Evolutionary conservation across 2,888 invertebrate species (phyloP).

Genomic region (Cepaea hortensis): DNA sequence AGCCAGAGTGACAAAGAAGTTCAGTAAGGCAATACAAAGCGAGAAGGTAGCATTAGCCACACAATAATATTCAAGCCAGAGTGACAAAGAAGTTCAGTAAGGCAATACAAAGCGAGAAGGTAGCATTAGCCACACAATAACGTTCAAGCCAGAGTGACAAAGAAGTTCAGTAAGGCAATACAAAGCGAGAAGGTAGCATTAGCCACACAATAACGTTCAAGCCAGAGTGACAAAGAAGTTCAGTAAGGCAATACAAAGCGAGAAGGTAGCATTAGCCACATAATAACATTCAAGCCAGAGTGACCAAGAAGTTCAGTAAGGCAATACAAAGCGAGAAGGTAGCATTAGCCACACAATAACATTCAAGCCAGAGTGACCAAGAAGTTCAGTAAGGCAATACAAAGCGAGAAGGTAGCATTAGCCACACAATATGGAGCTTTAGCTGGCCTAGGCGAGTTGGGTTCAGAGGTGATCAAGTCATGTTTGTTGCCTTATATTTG

Average conservation of each 20-base stretch:
- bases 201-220: conserved; percentile 94
- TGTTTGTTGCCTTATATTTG: conserved; percentile 89
- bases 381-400: conserved; percentile 83
- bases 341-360: conserved; percentile 91
- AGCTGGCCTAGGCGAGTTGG: conserved; percentile 82
- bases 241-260: conserved; percentile 85
- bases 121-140: conserved; percentile 93
- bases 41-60: conserved; percentile 93
- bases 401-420: conserved; percentile 89
- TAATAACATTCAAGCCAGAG: conserved; percentile 95
- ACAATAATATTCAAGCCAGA: conserved; percentile 94
- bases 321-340: conserved; percentile 90
- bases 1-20: conserved; percentile 90
- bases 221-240: conserved; percentile 91
- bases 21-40: conserved; percentile 84
- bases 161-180: conserved; percentile 83
- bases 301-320: conserved; percentile 85
- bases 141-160: conserved; percentile 93
- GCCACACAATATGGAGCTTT: conserved; percentile 96
- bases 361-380: conserved; percentile 94
- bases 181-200: conserved; percentile 90
- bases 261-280: conserved; percentile 90
- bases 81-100: conserved; percentile 86
- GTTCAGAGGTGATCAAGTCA: conserved; percentile 83
- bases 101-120: conserved; percentile 88